Conservation (phyloP, 1,140 invertebrate genomes). For the Drosophila baimaii region DNA sequence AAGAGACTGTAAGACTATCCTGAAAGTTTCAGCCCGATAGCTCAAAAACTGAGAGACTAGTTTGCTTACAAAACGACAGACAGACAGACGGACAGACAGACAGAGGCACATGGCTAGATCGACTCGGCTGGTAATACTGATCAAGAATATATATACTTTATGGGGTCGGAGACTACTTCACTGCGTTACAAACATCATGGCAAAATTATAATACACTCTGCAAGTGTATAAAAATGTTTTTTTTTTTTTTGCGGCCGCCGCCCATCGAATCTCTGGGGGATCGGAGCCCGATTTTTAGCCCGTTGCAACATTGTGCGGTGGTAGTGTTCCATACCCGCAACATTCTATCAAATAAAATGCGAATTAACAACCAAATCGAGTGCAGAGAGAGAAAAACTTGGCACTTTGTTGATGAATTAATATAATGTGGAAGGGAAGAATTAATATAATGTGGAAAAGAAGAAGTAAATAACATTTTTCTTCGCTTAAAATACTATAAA, state of each 20-base stretch:
- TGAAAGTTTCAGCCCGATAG: no score
- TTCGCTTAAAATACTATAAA: background rate
- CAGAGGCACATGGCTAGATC: no score
- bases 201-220: no score
- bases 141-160: no score
- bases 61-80: no score
- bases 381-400: slow-evolving; percentile 10
- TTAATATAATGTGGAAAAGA: rapidly evolving
- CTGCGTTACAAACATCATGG: no score
- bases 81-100: no score
- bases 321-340: slow-evolving; percentile 65
- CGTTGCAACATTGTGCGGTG: slow-evolving; percentile 61
- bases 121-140: no score
- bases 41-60: no score
- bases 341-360: slow-evolving; percentile 68
- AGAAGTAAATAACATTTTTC: no score
- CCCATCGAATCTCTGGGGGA: slow-evolving; percentile 24
- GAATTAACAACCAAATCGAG: slow-evolving; percentile 39
- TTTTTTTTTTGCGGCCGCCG: slow-evolving; percentile 43
- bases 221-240: slow-evolving; percentile 66
- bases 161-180: no score
- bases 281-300: slow-evolving; percentile 16
- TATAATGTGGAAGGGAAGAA: rapidly evolving
- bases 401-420: rapidly evolving
- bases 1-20: no score